Evolutionary conservation across 1,140 invertebrate species (phyloP).

Genomic region (Brachionus calyciflorus): DNA sequence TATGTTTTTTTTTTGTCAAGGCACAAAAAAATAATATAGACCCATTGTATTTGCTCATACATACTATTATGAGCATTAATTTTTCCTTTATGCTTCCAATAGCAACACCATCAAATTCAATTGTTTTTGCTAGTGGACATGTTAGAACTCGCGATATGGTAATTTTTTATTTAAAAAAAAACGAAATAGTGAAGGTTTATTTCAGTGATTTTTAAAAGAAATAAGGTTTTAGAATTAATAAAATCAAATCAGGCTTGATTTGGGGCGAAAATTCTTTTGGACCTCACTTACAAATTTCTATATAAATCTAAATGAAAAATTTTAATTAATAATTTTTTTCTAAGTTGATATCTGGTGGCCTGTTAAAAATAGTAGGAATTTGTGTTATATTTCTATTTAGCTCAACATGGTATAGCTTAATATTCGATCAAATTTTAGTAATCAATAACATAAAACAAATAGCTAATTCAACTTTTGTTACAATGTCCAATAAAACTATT

Average conservation of each 20-base stretch:
- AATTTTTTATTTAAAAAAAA: background rate
- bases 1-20: background rate
- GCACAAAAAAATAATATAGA: conserved; percentile 5
- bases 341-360: background rate
- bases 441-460: too few relatives aligned
- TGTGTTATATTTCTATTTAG: conserved; percentile 22
- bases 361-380: conserved; percentile 13
- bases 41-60: conserved; percentile 7
- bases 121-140: conserved; percentile 36
- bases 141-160: conserved; percentile 37
- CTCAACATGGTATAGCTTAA: conserved; percentile 21
- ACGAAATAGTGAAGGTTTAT: too few relatives aligned
- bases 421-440: background rate
- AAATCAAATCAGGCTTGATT: too few relatives aligned
- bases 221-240: too few relatives aligned
- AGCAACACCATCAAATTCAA: conserved; percentile 41
- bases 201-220: too few relatives aligned
- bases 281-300: too few relatives aligned
- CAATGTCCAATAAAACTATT: too few relatives aligned
- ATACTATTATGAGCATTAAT: conserved; percentile 10
- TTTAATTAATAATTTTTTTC: background rate
- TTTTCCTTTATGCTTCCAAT: conserved; percentile 46
- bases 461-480: too few relatives aligned
- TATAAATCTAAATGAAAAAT: background rate
- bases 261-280: too few relatives aligned